Evolutionary conservation across 2,113 vertebrate genomes (phyloP).

Genomic region (Cephalopterus ornatus): DNA sequence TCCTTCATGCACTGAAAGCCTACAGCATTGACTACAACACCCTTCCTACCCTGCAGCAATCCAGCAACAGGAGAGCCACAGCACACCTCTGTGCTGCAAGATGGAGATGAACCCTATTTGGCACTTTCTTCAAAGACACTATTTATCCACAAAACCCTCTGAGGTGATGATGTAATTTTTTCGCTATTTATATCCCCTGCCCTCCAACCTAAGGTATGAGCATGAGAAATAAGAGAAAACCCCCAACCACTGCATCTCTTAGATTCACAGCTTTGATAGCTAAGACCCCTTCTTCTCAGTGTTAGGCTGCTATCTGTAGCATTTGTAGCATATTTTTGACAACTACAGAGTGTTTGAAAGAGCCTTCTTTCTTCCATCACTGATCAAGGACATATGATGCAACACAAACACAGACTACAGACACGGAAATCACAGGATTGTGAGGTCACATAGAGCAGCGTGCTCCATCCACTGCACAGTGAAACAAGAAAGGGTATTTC

Average conservation of each 20-base stretch:
- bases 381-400: not conserved
- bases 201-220: not conserved
- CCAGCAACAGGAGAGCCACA: not conserved
- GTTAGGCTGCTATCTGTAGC: not conserved
- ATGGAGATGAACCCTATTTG: not conserved
- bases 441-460: not conserved
- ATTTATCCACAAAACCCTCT: not conserved
- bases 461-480: not conserved
- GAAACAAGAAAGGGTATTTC: not conserved
- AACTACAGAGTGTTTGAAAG: not conserved
- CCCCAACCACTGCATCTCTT: not conserved
- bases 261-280: not conserved
- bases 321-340: not conserved
- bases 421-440: not conserved
- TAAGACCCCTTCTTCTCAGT: not conserved
- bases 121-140: not conserved
- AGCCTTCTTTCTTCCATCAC: not conserved
- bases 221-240: not conserved
- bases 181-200: not conserved
- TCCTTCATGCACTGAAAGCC: rapidly evolving
- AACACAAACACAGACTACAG: not conserved
- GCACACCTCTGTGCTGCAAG: not conserved
- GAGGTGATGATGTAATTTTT: not conserved
- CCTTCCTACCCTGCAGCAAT: not conserved
- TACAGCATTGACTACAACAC: not conserved